Conservation (phyloP, 2,797 vertebrate species). For the Rhinogobio ventralis region DNA sequence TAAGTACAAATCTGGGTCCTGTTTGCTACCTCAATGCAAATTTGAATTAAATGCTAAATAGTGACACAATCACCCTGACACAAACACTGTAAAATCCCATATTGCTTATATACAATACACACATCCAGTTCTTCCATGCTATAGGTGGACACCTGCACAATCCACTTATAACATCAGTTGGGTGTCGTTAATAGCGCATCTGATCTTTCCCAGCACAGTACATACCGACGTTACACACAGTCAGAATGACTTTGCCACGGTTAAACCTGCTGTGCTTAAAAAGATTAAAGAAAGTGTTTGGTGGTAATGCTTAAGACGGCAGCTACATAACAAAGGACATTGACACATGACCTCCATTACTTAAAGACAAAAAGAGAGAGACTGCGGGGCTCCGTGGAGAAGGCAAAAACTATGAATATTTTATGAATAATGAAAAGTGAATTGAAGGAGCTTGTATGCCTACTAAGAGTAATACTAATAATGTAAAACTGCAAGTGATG, state of each 20-base stretch:
- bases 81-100: background rate
- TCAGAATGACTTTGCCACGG: conserved; percentile 33
- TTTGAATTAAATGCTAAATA: background rate
- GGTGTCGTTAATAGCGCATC: conserved; percentile 72
- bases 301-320: background rate
- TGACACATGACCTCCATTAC: conserved; percentile 32
- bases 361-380: conserved; percentile 27
- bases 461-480: conserved; percentile 16
- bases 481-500: background rate
- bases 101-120: background rate
- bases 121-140: background rate
- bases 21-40: background rate
- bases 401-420: conserved; percentile 63
- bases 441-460: conserved; percentile 26
- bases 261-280: conserved; percentile 21
- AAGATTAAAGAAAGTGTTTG: background rate
- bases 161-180: conserved; percentile 70
- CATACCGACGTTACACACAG: conserved; percentile 25
- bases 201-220: conserved; percentile 26
- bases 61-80: background rate
- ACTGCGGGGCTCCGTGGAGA: conserved; percentile 56
- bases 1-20: background rate
- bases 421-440: conserved; percentile 76
- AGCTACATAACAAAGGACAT: conserved; percentile 14
- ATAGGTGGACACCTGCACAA: conserved; percentile 68